These are phyloP conservation scores for Lampris megalopsis DNA, from an alignment of 2,113 vertebrate species.

Conservation along the genomic window DNA sequence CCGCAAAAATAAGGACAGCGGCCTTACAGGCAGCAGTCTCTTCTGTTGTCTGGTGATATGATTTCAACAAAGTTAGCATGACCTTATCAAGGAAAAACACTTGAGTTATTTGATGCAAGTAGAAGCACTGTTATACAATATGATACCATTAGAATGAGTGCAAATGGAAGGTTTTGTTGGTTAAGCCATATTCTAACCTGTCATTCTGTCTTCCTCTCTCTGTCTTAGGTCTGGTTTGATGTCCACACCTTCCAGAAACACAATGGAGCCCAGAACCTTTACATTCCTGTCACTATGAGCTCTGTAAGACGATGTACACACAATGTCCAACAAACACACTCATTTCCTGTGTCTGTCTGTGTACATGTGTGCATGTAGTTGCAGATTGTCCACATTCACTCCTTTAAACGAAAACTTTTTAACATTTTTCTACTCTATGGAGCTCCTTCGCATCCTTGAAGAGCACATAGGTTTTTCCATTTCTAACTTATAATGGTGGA, in stretches of 20 bases:
- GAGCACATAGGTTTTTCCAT: background rate
- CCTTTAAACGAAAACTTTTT: no score
- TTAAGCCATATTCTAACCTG: background rate
- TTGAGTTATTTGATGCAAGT: no score
- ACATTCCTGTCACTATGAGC: slow-evolving; percentile 87
- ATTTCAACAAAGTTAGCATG: no score
- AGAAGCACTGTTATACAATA: background rate
- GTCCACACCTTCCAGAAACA: slow-evolving; percentile 87
- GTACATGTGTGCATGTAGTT: no score
- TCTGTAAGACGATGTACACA: slow-evolving; percentile 60
- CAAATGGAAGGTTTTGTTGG: background rate
- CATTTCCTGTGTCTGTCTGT: no score
- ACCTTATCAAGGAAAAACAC: no score
- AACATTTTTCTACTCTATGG: no score
- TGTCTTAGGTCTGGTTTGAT: slow-evolving; percentile 89
- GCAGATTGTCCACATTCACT: no score
- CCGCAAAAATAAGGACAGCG: background rate
- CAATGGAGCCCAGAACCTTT: slow-evolving; percentile 86
- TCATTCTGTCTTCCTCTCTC: background rate
- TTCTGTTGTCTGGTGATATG: no score
- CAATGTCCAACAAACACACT: background rate
- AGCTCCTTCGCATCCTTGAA: background rate
- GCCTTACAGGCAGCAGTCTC: background rate
- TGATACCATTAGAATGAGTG: background rate
- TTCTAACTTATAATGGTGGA: background rate